Conservation (phyloP, 1,140 invertebrate species). For the Drosophila truncata region DNA sequence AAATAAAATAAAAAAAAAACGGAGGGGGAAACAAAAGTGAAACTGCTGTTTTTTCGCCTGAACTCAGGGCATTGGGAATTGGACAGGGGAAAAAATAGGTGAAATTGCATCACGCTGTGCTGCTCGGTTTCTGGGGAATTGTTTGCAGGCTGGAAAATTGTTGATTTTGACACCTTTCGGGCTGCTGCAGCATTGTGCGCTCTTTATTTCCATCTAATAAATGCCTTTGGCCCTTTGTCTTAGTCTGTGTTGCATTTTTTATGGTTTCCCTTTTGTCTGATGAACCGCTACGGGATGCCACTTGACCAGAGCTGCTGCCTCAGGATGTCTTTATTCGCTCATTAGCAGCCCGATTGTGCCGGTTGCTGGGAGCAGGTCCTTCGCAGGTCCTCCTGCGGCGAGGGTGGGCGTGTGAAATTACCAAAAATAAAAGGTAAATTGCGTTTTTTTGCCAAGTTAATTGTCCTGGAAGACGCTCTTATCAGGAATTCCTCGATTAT, state of each 20-base stretch:
- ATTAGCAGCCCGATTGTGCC: slow-evolving; percentile 77
- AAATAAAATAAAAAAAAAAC: slow-evolving; percentile 23
- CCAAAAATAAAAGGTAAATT: slow-evolving; percentile 49
- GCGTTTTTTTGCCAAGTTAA: slow-evolving; percentile 30
- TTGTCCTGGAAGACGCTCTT: neutral
- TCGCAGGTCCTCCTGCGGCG: slow-evolving; percentile 60
- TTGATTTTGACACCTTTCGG: slow-evolving; percentile 81
- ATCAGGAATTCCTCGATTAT: neutral
- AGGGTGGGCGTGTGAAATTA: slow-evolving; percentile 69
- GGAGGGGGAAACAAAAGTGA: slow-evolving; percentile 64
- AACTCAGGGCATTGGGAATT: slow-evolving; percentile 53
- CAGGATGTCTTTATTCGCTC: slow-evolving; percentile 79
- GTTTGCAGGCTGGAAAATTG: slow-evolving; percentile 78
- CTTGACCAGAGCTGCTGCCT: slow-evolving; percentile 53
- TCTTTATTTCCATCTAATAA: slow-evolving; percentile 80
- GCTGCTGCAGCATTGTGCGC: slow-evolving; percentile 54
- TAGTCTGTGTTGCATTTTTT: slow-evolving; percentile 70
- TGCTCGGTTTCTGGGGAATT: slow-evolving; percentile 68
- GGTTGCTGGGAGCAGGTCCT: slow-evolving; percentile 31
- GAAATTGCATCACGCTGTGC: slow-evolving; percentile 79
- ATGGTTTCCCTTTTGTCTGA: slow-evolving; percentile 66
- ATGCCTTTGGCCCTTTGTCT: slow-evolving; percentile 53
- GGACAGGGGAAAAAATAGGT: slow-evolving; percentile 25
- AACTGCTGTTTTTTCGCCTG: slow-evolving; percentile 67
- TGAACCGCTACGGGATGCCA: slow-evolving; percentile 54